A percentile compares a stretch with the other conserved stretches of the same genome.
These are phyloP conservation scores for Eunapius fragilis DNA, from an alignment of 37 sponge, comb jelly and placozoan genomes.

Conservation along the genomic window DNA sequence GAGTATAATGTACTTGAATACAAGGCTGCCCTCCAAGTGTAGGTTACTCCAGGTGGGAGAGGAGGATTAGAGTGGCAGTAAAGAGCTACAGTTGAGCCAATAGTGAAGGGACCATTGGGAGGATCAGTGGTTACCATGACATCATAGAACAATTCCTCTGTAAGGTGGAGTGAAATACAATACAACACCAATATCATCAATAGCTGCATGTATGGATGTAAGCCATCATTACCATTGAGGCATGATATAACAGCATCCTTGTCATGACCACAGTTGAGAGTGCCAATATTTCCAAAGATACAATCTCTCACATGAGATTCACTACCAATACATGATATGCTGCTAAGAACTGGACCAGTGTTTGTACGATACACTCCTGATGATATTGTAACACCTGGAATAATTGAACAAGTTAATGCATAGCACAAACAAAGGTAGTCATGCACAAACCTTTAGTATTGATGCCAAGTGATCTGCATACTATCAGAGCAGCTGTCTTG, in stretches of 20 bases:
- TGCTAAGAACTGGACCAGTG: not conserved
- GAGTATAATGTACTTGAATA: not conserved
- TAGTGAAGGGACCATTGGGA: not conserved
- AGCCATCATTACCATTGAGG: not conserved
- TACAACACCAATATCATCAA: not conserved
- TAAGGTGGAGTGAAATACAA: too few relatives aligned
- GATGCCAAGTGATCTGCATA: not conserved
- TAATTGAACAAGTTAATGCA: not conserved
- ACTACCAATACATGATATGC: not conserved
- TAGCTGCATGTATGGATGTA: not conserved
- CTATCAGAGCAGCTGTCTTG: not conserved
- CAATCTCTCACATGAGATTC: not conserved
- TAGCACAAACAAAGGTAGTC: not conserved
- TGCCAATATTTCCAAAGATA: not conserved
- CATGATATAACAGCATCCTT: not conserved
- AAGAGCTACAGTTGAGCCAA: not conserved
- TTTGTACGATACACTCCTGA: not conserved
- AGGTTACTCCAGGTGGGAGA: not conserved
- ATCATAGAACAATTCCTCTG: not conserved
- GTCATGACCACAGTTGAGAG: not conserved
- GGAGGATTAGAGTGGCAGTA: not conserved
- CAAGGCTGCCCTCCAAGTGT: not conserved
- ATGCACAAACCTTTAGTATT: not conserved
- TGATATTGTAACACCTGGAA: not conserved
- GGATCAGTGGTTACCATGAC: not conserved